These are phyloP conservation scores for Cebidichthys violaceus DNA, from an alignment of 2,113 vertebrate genomes.

Conservation along the genomic window DNA sequence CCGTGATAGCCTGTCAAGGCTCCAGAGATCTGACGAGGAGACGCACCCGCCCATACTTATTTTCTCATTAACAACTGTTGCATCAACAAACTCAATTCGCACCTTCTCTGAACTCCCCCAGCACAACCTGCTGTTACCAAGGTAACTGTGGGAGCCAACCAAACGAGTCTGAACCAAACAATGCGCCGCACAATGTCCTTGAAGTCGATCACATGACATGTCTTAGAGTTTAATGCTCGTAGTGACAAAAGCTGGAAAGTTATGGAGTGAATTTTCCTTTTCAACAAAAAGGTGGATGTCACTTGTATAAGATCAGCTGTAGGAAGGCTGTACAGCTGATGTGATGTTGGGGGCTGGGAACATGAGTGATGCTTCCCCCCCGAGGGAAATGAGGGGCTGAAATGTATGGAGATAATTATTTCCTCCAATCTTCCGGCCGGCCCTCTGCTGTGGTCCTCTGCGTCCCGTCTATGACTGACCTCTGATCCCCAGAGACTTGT, in stretches of 20 bases:
- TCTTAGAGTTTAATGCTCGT: not conserved
- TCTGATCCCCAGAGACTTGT: constrained; percentile 41
- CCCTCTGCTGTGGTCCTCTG: constrained; percentile 44
- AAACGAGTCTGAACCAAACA: constrained; percentile 37
- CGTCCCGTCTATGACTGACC: constrained; percentile 62
- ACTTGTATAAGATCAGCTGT: not conserved
- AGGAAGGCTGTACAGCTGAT: not conserved
- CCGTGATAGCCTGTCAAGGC: constrained; percentile 26
- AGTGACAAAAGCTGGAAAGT: constrained; percentile 26
- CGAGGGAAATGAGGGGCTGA: constrained; percentile 63
- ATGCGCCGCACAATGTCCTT: constrained; percentile 37
- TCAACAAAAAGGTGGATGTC: constrained; percentile 24
- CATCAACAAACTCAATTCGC: constrained; percentile 68
- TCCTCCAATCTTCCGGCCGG: constrained; percentile 70
- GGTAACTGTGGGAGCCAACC: constrained; percentile 69
- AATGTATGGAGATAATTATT: constrained; percentile 80
- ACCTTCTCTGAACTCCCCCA: constrained; percentile 71
- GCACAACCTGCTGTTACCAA: constrained; percentile 77
- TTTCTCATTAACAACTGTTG: constrained; percentile 69
- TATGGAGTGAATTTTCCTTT: constrained; percentile 14
- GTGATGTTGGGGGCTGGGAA: constrained; percentile 50
- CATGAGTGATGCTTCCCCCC: constrained; percentile 54
- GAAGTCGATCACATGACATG: constrained; percentile 16
- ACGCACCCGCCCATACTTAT: constrained; percentile 24
- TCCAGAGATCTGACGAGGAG: constrained; percentile 27